These are phyloP conservation scores for Orbicella faveolata DNA, from an alignment of 64 coral and sea anemone genomes.

Conservation along the genomic window DNA sequence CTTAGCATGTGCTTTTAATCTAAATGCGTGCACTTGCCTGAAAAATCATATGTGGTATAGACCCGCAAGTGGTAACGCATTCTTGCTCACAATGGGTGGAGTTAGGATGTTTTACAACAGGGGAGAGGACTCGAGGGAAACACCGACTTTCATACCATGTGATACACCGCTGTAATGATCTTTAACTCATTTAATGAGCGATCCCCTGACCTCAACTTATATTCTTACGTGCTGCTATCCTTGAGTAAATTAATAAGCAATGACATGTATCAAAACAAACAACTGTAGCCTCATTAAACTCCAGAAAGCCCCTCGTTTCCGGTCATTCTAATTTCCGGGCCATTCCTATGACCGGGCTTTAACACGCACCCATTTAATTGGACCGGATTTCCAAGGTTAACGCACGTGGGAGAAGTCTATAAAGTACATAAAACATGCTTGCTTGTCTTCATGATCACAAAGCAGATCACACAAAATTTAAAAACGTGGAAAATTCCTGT, in stretches of 20 bases:
- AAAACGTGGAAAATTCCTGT: background rate
- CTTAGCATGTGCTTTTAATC: no score
- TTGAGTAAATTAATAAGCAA: background rate
- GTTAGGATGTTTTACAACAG: no score
- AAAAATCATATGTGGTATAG: no score
- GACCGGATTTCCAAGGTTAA: background rate
- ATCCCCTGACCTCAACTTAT: background rate
- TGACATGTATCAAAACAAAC: constrained; percentile 13
- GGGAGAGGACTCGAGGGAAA: no score
- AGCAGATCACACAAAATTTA: background rate
- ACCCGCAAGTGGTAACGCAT: no score
- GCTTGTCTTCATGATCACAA: background rate
- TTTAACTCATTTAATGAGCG: background rate
- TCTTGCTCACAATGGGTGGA: no score
- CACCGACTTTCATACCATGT: no score
- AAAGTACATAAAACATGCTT: background rate
- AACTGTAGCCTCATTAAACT: background rate
- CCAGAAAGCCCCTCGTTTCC: constrained; percentile 3
- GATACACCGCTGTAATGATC: no score
- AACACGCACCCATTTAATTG: background rate
- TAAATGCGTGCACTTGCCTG: no score
- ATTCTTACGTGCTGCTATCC: constrained; percentile 2
- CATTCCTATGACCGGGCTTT: background rate
- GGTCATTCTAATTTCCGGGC: constrained; percentile 11
- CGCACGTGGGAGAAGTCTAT: background rate